These are phyloP conservation scores for Chanos chanos DNA, from an alignment of 2,797 vertebrate genomes.

Conservation along the genomic window DNA sequence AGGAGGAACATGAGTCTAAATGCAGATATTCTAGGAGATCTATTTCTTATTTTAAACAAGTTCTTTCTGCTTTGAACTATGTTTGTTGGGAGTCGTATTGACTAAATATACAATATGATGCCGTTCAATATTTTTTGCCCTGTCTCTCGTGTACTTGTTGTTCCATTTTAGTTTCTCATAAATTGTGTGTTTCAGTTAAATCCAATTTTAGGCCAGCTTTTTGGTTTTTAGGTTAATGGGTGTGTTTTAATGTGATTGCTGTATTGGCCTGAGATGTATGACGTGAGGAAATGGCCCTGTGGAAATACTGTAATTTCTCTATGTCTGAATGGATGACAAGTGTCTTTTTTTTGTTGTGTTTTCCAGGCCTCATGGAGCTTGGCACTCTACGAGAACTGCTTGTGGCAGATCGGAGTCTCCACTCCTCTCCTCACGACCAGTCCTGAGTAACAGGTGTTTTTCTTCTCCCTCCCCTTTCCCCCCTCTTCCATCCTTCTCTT, in stretches of 20 bases:
- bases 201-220: neutral
- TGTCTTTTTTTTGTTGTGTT: conserved; percentile 32
- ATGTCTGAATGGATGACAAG: neutral
- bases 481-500: conserved; percentile 19
- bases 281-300: conserved; percentile 1
- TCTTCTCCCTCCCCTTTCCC: conserved; percentile 8
- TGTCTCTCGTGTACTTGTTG: neutral
- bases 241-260: neutral
- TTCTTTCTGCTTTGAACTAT: neutral
- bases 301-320: conserved; percentile 8
- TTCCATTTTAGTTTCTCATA: neutral
- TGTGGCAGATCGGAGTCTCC: conserved; percentile 60
- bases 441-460: conserved; percentile 59
- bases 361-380: conserved; percentile 73
- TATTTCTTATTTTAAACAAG: conserved; percentile 22
- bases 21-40: conserved; percentile 17
- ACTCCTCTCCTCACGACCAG: conserved; percentile 48
- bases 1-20: conserved; percentile 28
- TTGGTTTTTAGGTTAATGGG: neutral
- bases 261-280: conserved; percentile 25
- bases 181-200: neutral
- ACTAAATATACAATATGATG: conserved; percentile 36
- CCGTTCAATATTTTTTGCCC: conserved; percentile 18
- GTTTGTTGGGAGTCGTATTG: conserved; percentile 28
- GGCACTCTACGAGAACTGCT: conserved; percentile 56